Evolutionary conservation across 2,113 vertebrate species (phyloP).

Genomic region (Psammodynastes pulverulentus): DNA sequence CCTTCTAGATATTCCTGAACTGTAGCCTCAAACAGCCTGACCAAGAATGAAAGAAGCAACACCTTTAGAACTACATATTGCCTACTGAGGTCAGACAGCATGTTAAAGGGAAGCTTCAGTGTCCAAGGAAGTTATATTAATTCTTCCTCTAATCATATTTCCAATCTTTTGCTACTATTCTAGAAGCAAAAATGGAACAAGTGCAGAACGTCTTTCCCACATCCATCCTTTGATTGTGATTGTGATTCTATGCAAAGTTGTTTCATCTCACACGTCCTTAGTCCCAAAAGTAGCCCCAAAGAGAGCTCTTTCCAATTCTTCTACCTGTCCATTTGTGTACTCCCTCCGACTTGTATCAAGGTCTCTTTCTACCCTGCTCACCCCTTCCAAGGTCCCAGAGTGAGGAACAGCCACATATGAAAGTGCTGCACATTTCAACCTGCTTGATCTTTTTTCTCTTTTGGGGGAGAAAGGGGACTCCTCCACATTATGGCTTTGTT

Average conservation of each 20-base stretch:
- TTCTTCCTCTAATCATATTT: not conserved
- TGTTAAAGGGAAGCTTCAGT: not conserved
- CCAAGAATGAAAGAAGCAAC: not conserved
- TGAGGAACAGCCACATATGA: not conserved
- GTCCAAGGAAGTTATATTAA: not conserved
- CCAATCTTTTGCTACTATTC: not conserved
- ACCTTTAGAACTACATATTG: not conserved
- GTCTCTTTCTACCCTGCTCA: not conserved
- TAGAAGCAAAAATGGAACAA: not conserved
- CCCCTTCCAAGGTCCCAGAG: not conserved
- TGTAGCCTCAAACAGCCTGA: not conserved
- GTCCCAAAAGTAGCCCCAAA: not conserved
- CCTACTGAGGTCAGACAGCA: not conserved
- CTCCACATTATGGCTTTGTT: not conserved
- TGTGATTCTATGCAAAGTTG: not conserved
- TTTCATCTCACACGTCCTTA: not conserved
- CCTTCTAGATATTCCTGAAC: not conserved
- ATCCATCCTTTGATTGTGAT: not conserved
- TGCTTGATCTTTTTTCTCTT: not conserved
- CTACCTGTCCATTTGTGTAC: not conserved
- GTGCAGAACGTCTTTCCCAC: not conserved
- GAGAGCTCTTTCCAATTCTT: not conserved
- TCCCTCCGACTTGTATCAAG: not conserved
- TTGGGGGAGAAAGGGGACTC: not conserved
- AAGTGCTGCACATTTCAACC: not conserved